These are phyloP conservation scores for Hepsetus odoe DNA, from an alignment of 2,113 vertebrate species.

Conservation along the genomic window DNA sequence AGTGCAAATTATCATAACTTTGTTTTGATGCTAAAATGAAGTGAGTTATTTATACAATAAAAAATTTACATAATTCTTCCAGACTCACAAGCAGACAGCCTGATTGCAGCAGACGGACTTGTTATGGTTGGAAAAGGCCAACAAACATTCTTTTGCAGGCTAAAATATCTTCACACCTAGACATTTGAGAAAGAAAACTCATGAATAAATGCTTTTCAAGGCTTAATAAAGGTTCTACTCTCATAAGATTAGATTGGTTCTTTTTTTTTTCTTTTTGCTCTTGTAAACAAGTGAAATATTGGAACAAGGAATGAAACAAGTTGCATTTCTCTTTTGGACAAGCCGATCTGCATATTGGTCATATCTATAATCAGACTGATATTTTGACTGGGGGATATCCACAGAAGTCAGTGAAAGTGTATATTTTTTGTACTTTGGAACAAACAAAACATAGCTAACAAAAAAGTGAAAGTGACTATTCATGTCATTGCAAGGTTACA, in stretches of 20 bases:
- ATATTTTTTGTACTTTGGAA: no score
- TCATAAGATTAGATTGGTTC: constrained; percentile 32
- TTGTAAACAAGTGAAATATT: constrained; percentile 26
- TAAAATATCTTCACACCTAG: constrained; percentile 9
- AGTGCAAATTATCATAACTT: not conserved
- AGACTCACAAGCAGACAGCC: not conserved
- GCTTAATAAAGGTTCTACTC: constrained; percentile 19
- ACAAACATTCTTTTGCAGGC: constrained; percentile 20
- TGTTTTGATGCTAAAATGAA: constrained; percentile 1
- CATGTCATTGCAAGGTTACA: no score
- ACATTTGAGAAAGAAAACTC: constrained; percentile 19
- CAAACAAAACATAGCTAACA: no score
- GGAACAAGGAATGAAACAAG: constrained; percentile 34
- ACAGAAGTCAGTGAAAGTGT: not conserved
- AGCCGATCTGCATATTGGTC: constrained; percentile 47
- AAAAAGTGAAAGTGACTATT: no score
- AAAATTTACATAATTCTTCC: constrained; percentile 5
- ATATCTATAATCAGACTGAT: constrained; percentile 41
- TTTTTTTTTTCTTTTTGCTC: constrained; percentile 23
- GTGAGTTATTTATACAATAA: not conserved
- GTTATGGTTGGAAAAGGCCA: constrained; percentile 1
- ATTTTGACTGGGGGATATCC: constrained; percentile 44
- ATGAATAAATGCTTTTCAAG: constrained; percentile 31
- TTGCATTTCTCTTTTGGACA: constrained; percentile 34
- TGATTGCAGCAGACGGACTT: not conserved